phyloP scores from a whole-genome alignment of 2,113 vertebrate genomes.

The Megaceryle maxima region DNA sequence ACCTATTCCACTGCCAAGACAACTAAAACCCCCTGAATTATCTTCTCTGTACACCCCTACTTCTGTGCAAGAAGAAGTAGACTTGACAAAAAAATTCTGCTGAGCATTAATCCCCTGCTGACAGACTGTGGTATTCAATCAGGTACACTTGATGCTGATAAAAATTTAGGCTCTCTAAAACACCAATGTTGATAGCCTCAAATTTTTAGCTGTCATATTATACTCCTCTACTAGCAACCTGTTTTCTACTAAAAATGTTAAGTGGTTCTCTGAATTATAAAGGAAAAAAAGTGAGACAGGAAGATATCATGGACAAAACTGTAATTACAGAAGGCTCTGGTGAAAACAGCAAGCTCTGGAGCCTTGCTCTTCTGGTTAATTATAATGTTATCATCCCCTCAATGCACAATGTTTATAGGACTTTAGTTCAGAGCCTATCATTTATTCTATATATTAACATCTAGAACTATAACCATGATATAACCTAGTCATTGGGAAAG shows the following conservation, averaged over 20 bases:
- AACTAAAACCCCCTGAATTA: not conserved
- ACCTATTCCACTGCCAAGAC: not conserved
- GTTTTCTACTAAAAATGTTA: conserved; percentile 35
- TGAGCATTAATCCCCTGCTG: not conserved
- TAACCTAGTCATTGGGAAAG: conserved; percentile 60
- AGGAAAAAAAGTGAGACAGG: conserved; percentile 32
- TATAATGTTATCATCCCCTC: conserved; percentile 49
- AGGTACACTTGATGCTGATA: not conserved
- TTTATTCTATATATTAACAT: conserved; percentile 79
- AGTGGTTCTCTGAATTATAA: conserved; percentile 9
- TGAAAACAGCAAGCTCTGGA: conserved; percentile 52
- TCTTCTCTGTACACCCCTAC: not conserved
- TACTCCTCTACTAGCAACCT: not conserved
- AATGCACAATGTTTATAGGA: conserved; percentile 37
- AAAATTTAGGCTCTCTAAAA: not conserved
- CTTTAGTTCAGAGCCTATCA: conserved; percentile 65
- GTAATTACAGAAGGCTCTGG: conserved; percentile 43
- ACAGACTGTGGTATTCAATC: not conserved
- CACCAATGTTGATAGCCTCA: not conserved
- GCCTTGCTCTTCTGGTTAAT: conserved; percentile 57
- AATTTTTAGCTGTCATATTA: conserved; percentile 23
- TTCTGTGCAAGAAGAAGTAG: not conserved
- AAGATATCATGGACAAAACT: conserved; percentile 29
- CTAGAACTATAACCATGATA: conserved; percentile 56
- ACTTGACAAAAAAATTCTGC: not conserved